Percentiles rank a stretch among this genome's conserved stretches.
Conservation (phyloP, 37 sponge, comb jelly and placozoan species). For the Chondrilla cf. caribensis region DNA sequence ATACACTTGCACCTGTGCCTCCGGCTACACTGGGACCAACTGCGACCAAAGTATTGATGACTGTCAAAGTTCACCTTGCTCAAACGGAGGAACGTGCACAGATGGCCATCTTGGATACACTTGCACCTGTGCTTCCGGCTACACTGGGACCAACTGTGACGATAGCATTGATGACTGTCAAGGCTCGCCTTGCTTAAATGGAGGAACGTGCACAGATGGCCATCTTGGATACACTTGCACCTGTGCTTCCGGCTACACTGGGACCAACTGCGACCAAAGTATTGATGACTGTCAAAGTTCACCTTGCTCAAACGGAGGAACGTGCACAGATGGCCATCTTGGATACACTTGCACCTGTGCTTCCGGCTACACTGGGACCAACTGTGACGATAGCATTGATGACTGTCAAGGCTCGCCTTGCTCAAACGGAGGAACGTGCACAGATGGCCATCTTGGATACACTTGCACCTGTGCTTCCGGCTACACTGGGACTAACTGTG, state of each 20-base stretch:
- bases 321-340: not conserved
- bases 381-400: conserved; percentile 12
- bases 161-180: conserved; percentile 14
- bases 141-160: conserved; percentile 10
- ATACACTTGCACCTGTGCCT: conserved; percentile 49
- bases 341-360: conserved; percentile 33
- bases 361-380: conserved; percentile 11
- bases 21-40: conserved; percentile 60
- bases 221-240: conserved; percentile 30
- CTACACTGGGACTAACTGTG: not conserved
- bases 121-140: conserved; percentile 16
- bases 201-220: conserved; percentile 51
- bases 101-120: not conserved
- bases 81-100: conserved; percentile 9
- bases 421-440: not conserved
- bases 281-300: not conserved
- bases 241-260: conserved; percentile 40
- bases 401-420: not conserved
- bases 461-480: not conserved
- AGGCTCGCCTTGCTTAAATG: conserved; percentile 21
- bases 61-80: conserved; percentile 31
- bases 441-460: not conserved
- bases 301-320: not conserved
- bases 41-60: conserved; percentile 52
- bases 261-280: conserved; percentile 9